These are phyloP conservation scores for Stichodactyla mertensii DNA, from an alignment of 64 coral and sea anemone genomes.

Conservation along the genomic window DNA sequence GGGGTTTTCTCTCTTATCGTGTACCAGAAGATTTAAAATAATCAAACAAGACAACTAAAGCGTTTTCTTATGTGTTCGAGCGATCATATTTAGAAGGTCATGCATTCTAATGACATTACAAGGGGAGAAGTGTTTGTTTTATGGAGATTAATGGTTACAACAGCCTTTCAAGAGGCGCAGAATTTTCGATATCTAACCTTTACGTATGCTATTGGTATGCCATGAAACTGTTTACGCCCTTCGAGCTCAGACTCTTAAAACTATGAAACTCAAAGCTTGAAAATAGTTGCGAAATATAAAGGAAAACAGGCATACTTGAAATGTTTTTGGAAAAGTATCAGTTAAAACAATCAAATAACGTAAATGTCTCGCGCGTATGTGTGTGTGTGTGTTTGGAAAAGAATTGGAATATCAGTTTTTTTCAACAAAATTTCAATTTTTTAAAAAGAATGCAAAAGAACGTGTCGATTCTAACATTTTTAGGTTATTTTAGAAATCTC, in stretches of 20 bases:
- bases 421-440: background rate
- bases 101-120: background rate
- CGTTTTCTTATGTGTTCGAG: background rate
- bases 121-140: conserved; percentile 5
- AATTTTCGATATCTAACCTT: background rate
- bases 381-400: no score
- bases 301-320: no score
- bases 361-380: no score
- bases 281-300: background rate
- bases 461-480: background rate
- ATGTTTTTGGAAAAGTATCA: no score
- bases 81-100: conserved; percentile 19
- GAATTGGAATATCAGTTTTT: background rate
- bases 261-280: background rate
- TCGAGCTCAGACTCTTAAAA: background rate
- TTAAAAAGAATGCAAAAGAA: background rate
- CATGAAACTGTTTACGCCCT: background rate
- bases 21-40: conserved; percentile 13
- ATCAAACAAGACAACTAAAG: background rate
- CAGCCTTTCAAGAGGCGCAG: background rate
- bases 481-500: background rate
- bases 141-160: conserved; percentile 10
- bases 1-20: background rate
- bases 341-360: no score
- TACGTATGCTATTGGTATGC: background rate